Conservation (phyloP, 64 coral and sea anemone genomes). For the Astreopora myriophthalma region DNA sequence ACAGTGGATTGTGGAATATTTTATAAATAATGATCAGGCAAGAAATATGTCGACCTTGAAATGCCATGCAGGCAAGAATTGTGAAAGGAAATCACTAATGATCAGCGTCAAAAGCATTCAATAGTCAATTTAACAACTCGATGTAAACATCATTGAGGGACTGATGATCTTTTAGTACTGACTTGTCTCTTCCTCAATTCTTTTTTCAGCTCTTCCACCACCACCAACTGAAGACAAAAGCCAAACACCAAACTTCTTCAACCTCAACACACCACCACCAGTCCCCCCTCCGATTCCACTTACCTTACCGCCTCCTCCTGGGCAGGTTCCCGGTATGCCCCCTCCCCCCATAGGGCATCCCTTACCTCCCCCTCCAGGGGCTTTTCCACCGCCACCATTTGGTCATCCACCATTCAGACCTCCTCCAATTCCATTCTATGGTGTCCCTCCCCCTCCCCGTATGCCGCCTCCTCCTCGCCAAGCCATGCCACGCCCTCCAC, state of each 20-base stretch:
- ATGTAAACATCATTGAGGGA: too few relatives aligned
- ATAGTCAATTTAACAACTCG: too few relatives aligned
- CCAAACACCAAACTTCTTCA: constrained; percentile 92
- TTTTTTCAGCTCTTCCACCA: constrained; percentile 82
- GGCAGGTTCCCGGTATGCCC: constrained; percentile 79
- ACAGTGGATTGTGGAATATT: too few relatives aligned
- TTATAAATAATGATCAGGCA: too few relatives aligned
- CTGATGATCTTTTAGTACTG: neutral
- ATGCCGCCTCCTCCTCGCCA: constrained; percentile 74
- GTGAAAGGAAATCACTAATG: too few relatives aligned
- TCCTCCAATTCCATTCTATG: constrained; percentile 80
- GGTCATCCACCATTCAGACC: constrained; percentile 82
- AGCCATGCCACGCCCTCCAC: constrained; percentile 64
- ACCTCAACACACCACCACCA: constrained; percentile 55
- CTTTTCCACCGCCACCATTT: constrained; percentile 83
- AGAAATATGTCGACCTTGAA: too few relatives aligned
- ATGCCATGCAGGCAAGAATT: too few relatives aligned
- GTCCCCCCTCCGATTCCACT: constrained; percentile 73
- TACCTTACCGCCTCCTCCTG: constrained; percentile 78
- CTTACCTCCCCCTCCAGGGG: constrained; percentile 73
- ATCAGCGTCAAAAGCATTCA: too few relatives aligned
- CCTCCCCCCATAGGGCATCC: constrained; percentile 77
- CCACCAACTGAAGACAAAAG: constrained; percentile 81
- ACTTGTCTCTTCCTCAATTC: neutral
- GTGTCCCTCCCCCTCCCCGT: constrained; percentile 86